Evolutionary conservation across 1,140 invertebrate species (phyloP), one percentile per base, ranked within the genome.

Genomic region (Bombyx mori): DNA sequence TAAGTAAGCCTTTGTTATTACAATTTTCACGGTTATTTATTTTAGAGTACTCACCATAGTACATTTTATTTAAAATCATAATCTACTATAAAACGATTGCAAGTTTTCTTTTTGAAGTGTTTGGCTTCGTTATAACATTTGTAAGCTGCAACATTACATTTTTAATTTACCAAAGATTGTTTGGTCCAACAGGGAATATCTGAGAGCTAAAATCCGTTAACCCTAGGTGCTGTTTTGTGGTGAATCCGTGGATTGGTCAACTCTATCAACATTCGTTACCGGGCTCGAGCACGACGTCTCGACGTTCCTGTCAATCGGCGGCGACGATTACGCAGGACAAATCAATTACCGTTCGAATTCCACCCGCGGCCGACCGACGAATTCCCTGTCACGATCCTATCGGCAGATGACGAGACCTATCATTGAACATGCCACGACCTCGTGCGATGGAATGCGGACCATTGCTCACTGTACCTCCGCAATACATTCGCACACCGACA

Each of bases 331-430:
- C 78, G 76, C 75, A 79, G 75, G 81, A 84, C 83, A 82, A 86
- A 86, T 86, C 83, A 86, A 86, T 86, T 86, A 86, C 74, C 68
- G 73, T 64, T 77, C 69, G 71, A 79, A 86, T 84, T 83, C 79
- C 79, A 73, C 62, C 68, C 70, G 66, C 77, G 74, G 71, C 64
- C 69, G 70, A 69, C 80, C 79, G 78, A 81, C 76, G 79, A 79
- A 84, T 83, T 83, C 81, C 70, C 81, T 82, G 75, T 84, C 80
- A 81, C 81, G 79, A 81, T 75, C 74, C 72, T 73, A 82, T 82
- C 77, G 70, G 62, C 67, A 70, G 71, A 69, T 72, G 76, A 78
- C 71, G 77, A 71, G 66, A 73, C 65, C 71, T 78, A 73, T 74
- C 73, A 64, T 18, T 72, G 67, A 74, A 71, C 63, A 55, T 26